Conservation (phyloP, 2,113 vertebrate species). For the Zosterops pallidus region DNA sequence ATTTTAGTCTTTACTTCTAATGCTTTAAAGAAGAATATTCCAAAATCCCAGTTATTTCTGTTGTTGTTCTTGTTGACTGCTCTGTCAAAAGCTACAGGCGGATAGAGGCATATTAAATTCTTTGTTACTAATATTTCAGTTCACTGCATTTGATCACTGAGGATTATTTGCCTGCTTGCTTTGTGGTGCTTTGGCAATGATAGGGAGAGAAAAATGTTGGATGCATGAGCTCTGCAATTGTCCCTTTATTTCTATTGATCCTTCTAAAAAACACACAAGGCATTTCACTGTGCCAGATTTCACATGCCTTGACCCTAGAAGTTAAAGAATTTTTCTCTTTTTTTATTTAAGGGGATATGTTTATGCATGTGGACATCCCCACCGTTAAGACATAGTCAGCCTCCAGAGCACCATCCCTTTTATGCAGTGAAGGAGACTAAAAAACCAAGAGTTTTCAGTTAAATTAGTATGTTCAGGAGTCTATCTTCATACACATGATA, state of each 20-base stretch:
- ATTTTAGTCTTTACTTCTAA: not conserved
- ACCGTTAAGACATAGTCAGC: not conserved
- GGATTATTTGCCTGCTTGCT: not conserved
- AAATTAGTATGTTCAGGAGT: not conserved
- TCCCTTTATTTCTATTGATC: not conserved
- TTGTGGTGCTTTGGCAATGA: not conserved
- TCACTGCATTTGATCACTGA: not conserved
- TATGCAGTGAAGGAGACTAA: not conserved
- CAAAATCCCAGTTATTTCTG: not conserved
- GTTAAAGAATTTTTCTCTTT: not conserved
- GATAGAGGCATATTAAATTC: not conserved
- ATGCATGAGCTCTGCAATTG: not conserved
- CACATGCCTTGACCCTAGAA: not conserved
- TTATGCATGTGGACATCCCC: not conserved
- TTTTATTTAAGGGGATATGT: fast-evolving
- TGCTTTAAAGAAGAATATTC: not conserved
- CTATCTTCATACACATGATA: not conserved
- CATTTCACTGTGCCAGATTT: not conserved
- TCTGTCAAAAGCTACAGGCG: not conserved
- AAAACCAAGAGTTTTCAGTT: not conserved
- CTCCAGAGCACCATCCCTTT: not conserved
- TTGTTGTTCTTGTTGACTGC: not conserved
- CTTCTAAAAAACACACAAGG: not conserved
- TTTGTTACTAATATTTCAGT: not conserved
- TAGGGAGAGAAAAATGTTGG: not conserved